Percentiles rank a stretch among this genome's conserved stretches.
Conservation (phyloP, 2,113 vertebrate genomes). For the Anarhynchus alexandrinus region DNA sequence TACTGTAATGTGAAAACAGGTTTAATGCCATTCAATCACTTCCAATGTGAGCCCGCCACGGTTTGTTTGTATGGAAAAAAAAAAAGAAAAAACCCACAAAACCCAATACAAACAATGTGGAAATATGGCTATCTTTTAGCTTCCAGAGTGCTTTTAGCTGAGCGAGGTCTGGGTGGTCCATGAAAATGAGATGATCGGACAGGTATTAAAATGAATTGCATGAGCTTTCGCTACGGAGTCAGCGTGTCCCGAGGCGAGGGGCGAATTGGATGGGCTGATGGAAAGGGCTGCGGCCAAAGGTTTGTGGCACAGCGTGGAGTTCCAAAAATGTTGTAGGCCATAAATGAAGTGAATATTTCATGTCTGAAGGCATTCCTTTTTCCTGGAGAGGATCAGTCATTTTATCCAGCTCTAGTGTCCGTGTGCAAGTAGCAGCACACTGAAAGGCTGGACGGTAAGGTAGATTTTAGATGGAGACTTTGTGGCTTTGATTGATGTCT, state of each 20-base stretch:
- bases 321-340: background rate
- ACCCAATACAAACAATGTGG: background rate
- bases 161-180: background rate
- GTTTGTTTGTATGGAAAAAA: background rate
- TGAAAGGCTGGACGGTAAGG: background rate
- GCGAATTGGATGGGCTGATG: background rate
- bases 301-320: background rate
- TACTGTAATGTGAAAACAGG: background rate
- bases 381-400: background rate
- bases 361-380: background rate
- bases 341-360: constrained; percentile 26
- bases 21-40: background rate
- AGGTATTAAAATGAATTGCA: background rate
- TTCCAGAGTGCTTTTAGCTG: background rate
- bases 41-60: background rate
- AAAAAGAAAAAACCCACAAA: background rate
- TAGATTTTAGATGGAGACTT: background rate
- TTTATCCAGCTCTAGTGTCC: background rate
- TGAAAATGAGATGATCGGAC: background rate
- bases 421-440: fast-evolving
- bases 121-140: background rate
- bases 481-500: background rate
- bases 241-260: background rate
- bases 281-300: constrained; percentile 14
- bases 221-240: background rate